These are phyloP conservation scores for Ganaspis brasiliensis DNA, from an alignment of 2,888 invertebrate genomes.

Conservation along the genomic window DNA sequence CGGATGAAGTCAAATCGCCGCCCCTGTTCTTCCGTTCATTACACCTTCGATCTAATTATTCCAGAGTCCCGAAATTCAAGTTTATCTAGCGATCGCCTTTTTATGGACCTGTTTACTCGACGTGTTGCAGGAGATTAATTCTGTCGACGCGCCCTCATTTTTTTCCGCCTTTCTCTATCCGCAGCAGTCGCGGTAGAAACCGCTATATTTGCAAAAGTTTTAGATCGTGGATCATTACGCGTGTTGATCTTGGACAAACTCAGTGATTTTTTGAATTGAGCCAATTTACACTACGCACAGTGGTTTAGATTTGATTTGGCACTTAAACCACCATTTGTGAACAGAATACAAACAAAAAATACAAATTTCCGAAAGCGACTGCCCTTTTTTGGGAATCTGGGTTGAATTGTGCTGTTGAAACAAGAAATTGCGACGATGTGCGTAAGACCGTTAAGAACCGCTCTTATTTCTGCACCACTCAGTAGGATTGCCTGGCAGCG, in stretches of 20 bases:
- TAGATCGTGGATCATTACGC: slow-evolving; percentile 14
- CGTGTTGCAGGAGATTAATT: slow-evolving; percentile 28
- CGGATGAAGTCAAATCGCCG: too few relatives aligned
- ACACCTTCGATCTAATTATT: too few relatives aligned
- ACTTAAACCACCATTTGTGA: too few relatives aligned
- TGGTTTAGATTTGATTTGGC: too few relatives aligned
- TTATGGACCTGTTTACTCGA: slow-evolving; percentile 26
- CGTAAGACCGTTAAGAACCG: slow-evolving; percentile 18
- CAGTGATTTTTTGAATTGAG: too few relatives aligned
- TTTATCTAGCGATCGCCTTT: slow-evolving; percentile 29
- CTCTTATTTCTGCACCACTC: slow-evolving; percentile 41
- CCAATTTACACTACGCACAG: neutral
- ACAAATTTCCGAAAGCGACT: too few relatives aligned
- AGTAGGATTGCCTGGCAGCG: slow-evolving; percentile 28
- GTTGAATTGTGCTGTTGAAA: neutral
- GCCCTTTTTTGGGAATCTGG: neutral
- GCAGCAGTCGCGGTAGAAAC: slow-evolving; percentile 11
- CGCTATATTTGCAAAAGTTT: slow-evolving; percentile 17
- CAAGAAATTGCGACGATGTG: slow-evolving; percentile 5
- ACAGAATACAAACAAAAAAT: too few relatives aligned
- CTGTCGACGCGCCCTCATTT: slow-evolving; percentile 41
- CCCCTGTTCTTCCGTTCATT: too few relatives aligned
- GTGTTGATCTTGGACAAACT: slow-evolving; percentile 20
- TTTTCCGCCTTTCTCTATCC: slow-evolving; percentile 38
- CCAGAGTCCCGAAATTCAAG: too few relatives aligned